Percentiles rank a stretch among this genome's conserved stretches.
Evolutionary conservation across 2,797 vertebrate genomes (phyloP).

Genomic region (Nothura maculosa): DNA sequence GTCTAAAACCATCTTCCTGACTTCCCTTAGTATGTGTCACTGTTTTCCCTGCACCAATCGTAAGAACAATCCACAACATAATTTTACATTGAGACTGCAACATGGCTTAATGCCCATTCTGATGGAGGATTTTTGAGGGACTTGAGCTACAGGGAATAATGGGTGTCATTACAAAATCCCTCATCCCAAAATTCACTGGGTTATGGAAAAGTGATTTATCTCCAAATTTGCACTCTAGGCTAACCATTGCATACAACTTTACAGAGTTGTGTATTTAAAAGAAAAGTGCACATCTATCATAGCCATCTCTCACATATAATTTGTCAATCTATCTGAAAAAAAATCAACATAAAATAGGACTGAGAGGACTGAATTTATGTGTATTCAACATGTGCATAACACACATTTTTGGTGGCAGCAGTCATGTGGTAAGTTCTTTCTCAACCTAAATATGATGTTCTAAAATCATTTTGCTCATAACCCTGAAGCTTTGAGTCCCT

Average conservation of each 20-base stretch:
- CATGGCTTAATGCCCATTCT: conserved; percentile 15
- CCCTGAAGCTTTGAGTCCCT: not conserved
- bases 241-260: not conserved
- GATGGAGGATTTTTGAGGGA: conserved; percentile 8
- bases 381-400: not conserved
- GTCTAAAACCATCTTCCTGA: not conserved
- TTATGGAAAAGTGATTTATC: not conserved
- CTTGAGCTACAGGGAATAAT: conserved; percentile 15
- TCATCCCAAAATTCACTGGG: conserved; percentile 4
- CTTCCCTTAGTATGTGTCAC: not conserved
- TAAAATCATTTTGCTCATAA: not conserved
- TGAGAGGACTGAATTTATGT: not conserved
- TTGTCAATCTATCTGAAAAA: not conserved
- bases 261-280: not conserved
- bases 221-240: not conserved
- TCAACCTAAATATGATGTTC: not conserved
- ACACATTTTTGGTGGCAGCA: not conserved
- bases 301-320: not conserved
- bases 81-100: conserved; percentile 19
- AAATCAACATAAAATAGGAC: not conserved
- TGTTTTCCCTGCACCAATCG: not conserved
- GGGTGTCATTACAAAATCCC: conserved; percentile 20
- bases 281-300: not conserved
- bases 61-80: not conserved
- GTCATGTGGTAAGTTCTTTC: not conserved